Evolutionary conservation across 2,113 vertebrate genomes (phyloP).

Genomic region (Bubo bubo): DNA sequence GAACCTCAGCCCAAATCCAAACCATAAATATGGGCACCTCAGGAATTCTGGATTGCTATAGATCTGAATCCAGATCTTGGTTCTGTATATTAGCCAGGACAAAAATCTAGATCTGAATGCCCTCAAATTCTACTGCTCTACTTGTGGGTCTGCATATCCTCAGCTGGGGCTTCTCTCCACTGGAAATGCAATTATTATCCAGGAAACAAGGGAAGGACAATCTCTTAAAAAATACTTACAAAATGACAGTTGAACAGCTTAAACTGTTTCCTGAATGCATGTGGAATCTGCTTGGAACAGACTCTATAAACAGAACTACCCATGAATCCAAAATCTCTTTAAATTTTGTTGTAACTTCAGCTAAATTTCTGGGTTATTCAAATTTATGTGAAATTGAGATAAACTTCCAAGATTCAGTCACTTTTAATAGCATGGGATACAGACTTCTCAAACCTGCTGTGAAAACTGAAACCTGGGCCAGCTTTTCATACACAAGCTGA

Average conservation of each 20-base stretch:
- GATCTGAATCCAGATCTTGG: not conserved
- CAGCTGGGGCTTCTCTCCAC: not conserved
- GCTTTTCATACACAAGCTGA: slow-evolving; percentile 3
- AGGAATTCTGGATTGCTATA: not conserved
- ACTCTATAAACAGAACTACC: not conserved
- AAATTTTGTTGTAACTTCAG: not conserved
- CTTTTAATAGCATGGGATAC: slow-evolving; percentile 56
- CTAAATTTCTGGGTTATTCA: slow-evolving; percentile 44
- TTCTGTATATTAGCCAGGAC: not conserved
- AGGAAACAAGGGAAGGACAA: not conserved
- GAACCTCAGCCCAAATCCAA: not conserved
- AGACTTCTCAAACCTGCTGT: slow-evolving; percentile 50
- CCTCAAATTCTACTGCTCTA: not conserved
- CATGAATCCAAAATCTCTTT: not conserved
- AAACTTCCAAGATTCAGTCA: slow-evolving; percentile 55
- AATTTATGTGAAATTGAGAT: slow-evolving; percentile 45
- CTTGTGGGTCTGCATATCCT: not conserved
- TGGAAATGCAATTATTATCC: not conserved
- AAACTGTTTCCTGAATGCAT: not conserved
- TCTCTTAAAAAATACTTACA: not conserved
- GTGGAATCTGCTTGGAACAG: not conserved
- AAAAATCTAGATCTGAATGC: not conserved
- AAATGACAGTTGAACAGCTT: not conserved
- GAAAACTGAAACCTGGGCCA: slow-evolving; percentile 36
- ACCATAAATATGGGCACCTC: not conserved